Evolutionary conservation across 2,113 vertebrate genomes (phyloP).

Genomic region (Hoplias malabaricus): DNA sequence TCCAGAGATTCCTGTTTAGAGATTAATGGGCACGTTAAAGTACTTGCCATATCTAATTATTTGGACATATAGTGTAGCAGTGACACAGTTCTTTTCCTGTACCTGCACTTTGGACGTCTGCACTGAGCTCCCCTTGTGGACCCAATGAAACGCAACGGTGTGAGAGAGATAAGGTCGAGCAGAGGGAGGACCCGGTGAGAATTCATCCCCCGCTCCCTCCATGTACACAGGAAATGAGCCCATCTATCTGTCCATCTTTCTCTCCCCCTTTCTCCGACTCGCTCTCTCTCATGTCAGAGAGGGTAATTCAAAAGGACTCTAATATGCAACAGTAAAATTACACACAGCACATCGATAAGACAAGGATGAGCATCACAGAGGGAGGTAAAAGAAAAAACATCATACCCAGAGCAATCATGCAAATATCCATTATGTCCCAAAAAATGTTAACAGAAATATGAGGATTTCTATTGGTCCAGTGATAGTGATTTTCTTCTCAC

Average conservation of each 20-base stretch:
- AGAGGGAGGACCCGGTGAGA: constrained; percentile 5
- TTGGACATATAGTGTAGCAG: too few species aligned
- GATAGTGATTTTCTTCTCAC: too few species aligned
- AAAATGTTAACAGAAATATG: too few species aligned
- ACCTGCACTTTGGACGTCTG: background rate
- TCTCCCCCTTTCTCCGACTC: background rate
- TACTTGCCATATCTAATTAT: too few species aligned
- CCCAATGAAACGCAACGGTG: background rate
- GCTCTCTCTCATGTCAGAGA: background rate
- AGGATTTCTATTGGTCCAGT: too few species aligned
- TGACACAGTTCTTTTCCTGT: background rate
- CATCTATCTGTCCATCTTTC: constrained; percentile 37
- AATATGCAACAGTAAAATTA: constrained; percentile 14
- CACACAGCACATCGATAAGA: background rate
- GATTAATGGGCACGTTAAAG: too few species aligned
- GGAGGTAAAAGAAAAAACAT: background rate
- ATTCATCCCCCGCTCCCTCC: constrained; percentile 45
- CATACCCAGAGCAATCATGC: background rate
- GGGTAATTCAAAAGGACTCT: background rate
- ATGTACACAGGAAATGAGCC: constrained; percentile 51
- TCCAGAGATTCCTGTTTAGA: too few species aligned
- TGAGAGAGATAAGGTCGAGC: constrained; percentile 25
- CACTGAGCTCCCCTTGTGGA: background rate
- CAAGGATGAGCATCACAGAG: background rate
- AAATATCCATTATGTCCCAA: too few species aligned